These are phyloP conservation scores for Reinhardtius hippoglossoides DNA, from an alignment of 2,113 vertebrate species.

Conservation along the genomic window DNA sequence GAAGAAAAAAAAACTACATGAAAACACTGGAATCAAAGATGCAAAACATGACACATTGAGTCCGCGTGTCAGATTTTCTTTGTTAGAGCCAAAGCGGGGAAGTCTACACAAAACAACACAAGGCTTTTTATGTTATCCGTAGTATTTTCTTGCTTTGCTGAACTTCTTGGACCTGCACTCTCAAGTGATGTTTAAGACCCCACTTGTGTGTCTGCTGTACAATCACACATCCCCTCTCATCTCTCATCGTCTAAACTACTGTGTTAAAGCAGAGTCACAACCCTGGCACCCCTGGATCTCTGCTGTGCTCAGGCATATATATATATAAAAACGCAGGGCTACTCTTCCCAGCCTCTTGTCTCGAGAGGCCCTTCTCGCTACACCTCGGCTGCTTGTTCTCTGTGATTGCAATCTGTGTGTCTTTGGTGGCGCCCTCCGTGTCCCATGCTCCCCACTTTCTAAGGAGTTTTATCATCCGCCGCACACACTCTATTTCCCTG, in stretches of 20 bases:
- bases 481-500: conserved; percentile 30
- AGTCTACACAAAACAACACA: background rate
- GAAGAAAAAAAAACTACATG: too few relatives aligned
- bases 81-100: background rate
- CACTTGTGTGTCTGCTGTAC: conserved; percentile 33
- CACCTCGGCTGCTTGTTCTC: conserved; percentile 47
- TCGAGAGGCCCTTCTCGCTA: conserved; percentile 63
- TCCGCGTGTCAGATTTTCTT: background rate
- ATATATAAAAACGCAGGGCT: conserved; percentile 40
- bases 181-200: conserved; percentile 39
- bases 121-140: background rate
- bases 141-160: conserved; percentile 4
- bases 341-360: conserved; percentile 50
- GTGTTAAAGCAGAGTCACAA: conserved; percentile 33
- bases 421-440: conserved; percentile 39
- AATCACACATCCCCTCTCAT: conserved; percentile 35
- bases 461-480: conserved; percentile 47
- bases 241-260: conserved; percentile 49
- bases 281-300: conserved; percentile 12
- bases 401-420: conserved; percentile 67
- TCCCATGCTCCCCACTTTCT: conserved; percentile 15
- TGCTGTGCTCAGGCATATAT: conserved; percentile 14
- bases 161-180: conserved; percentile 21
- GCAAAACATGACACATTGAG: background rate
- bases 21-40: too few relatives aligned